A percentile compares a stretch with the other conserved stretches of the same genome.
These are phyloP conservation scores for Odontamblyopus rebecca DNA, from an alignment of 2,797 vertebrate species.

Conservation along the genomic window DNA sequence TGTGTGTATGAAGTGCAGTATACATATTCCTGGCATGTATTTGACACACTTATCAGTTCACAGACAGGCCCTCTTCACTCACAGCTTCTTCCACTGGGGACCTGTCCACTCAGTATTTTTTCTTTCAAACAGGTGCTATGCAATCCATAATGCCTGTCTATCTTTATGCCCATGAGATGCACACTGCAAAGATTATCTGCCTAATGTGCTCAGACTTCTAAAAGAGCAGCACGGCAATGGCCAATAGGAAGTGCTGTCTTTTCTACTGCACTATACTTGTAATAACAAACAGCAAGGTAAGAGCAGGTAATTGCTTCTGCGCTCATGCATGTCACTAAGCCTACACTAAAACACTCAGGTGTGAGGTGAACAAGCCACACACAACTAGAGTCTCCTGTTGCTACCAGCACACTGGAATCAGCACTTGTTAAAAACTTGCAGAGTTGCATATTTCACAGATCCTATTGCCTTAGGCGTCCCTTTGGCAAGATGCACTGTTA, in stretches of 20 bases:
- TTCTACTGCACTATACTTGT: constrained; percentile 42
- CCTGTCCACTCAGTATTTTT: constrained; percentile 30
- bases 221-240: constrained; percentile 47
- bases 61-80: constrained; percentile 29
- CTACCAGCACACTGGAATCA: constrained; percentile 19
- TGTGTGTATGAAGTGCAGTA: constrained; percentile 18
- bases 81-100: constrained; percentile 40
- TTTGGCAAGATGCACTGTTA: constrained; percentile 27
- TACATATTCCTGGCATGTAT: constrained; percentile 42
- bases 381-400: constrained; percentile 15
- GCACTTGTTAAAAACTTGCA: constrained; percentile 33
- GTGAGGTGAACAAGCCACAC: constrained; percentile 34
- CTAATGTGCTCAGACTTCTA: constrained; percentile 57
- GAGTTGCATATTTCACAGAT: constrained; percentile 39
- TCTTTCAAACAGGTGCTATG: constrained; percentile 47
- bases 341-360: constrained; percentile 40
- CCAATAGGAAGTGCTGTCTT: constrained; percentile 38
- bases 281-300: constrained; percentile 54
- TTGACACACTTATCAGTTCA: constrained; percentile 24
- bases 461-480: constrained; percentile 17
- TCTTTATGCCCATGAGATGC: constrained; percentile 35
- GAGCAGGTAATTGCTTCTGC: constrained; percentile 60
- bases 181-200: constrained; percentile 59
- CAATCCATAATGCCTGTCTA: constrained; percentile 39
- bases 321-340: constrained; percentile 40